Base-by-base conservation (phyloP, 2,888 invertebrate genomes). In the Zaprionus bogoriensis region DNA sequence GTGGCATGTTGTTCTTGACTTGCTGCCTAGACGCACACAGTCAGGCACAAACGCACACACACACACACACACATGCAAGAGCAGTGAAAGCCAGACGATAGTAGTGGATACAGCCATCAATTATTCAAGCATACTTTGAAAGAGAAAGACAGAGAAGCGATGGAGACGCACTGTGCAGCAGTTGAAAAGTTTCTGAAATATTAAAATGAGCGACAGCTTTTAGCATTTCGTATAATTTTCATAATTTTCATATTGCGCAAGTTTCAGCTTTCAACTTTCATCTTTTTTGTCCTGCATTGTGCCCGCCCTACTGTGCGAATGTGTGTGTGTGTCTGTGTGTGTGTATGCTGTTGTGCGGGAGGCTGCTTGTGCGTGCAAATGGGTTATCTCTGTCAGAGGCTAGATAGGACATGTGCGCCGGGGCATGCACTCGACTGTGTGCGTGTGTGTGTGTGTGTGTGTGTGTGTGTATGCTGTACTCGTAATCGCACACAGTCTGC, bases 101-200 rank as follows among this genome's bases (percentile, higher is more conserved):
- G 59, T 27, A 66, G 27, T 44, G 74, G 47, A 70, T 65, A 47
- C 74, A 74, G 54, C 69, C 68, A 87, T 84, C 79, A 85, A 87
- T 82, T 87, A 84, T 84, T 84, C 66, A 84, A 61, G 64, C 60
- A 68, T 71, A 77, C 75, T 85, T 84, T 79, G 71, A 73, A 85
- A 27, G 10, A 6, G 14, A 9, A 4, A 45, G 10, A 12, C 1
- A 20, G 12, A 54, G 1, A 32, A n/a, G 17, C 46, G 28, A 7
- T 17, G 3, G n/a, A 25, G 9, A 12, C 9, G 3, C 5, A n/a
- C n/a, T n/a, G 1, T 14, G 32, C 27, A 30, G 32, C 20, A 53
- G 48, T 36, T 46, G 52, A 76, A 61, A 75, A 76, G 59, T 80
- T 77, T 55, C 47, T 60, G 59, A 80, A 75, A 67, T 61, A 79